Evolutionary conservation across 1,140 invertebrate genomes (phyloP).

Genomic region (Fopius arisanus): DNA sequence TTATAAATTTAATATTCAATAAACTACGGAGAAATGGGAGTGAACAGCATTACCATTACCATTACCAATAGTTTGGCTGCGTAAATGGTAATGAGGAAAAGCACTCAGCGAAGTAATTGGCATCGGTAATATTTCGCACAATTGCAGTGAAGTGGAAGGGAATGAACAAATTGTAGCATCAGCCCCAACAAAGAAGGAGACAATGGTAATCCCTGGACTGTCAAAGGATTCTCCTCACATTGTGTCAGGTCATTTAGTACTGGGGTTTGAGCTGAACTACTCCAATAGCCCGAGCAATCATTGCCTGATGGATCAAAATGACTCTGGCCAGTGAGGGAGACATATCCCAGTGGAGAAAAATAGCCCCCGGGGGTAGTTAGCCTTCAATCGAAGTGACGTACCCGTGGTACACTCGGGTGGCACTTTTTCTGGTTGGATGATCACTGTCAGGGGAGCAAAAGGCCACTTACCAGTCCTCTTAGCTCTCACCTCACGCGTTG

Average conservation of each 20-base stretch:
- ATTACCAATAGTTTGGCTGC: too few species aligned
- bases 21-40: too few species aligned
- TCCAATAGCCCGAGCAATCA: background rate
- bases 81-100: background rate
- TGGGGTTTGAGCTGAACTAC: background rate
- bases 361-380: slow-evolving; percentile 36
- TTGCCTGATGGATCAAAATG: slow-evolving; percentile 41
- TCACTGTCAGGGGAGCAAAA: slow-evolving; percentile 44
- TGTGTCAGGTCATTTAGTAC: background rate
- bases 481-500: slow-evolving; percentile 47
- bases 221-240: background rate
- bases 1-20: too few species aligned
- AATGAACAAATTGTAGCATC: background rate
- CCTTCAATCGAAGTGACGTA: slow-evolving; percentile 29
- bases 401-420: slow-evolving; percentile 39
- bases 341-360: background rate
- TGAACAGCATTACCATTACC: too few species aligned
- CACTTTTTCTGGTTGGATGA: slow-evolving; percentile 47
- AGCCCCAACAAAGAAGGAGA: background rate
- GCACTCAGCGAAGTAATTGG: background rate
- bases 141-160: background rate
- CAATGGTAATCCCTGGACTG: background rate
- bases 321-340: slow-evolving; percentile 31
- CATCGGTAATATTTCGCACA: background rate
- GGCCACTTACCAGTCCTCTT: slow-evolving; percentile 42